Evolutionary conservation across 2,888 invertebrate genomes (phyloP), one percentile per base, ranked within the genome.

Genomic region (Zele albiditarsus): DNA sequence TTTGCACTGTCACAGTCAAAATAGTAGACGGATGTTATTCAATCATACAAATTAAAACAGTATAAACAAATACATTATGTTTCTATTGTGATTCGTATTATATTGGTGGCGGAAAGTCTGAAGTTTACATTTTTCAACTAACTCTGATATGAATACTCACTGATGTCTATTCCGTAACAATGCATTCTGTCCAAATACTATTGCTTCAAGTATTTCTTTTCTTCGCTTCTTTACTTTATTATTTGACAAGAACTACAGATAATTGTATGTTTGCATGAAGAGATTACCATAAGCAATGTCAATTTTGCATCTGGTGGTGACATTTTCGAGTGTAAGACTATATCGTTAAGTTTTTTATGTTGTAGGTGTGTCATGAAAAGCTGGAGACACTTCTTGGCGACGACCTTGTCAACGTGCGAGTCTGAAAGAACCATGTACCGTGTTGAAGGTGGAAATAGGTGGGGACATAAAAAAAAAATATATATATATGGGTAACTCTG

Each of bases 401-500:
- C 74, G 84, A 76, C 85, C 85, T 85, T 85, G 84, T 83, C 84
- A 83, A 81, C 82, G 76, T 72, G 25, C 46, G 20, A 71, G 71
- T 31, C 53, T 38, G 62, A 27, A 46, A 73, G 58, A 60, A 58
- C 20, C 57, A 58, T 60, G 60, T 49, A 42, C 23, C n/a, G 33
- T 31, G 65, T 23, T 60, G 33, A 74, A 71, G 78, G 74, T 69
- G 71, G 71, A 60, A n/a, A 57, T 67, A 75, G 78, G 73, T 68
- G 79, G 78, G 78, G 77, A 74, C 63, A 49, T 68, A 67, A 73
- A 78, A 38, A 53, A 46, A 20, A 53, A 53, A 20, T 53, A 77
- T 73, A 71, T 77, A 79, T 78, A 80, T 80, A 79, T 79, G 67
- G 71, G 75, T 73, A 73, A 74, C 76, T 49, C 28, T 60, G 69